Evolutionary conservation across 2,888 invertebrate species (phyloP), one percentile per base, ranked within the genome.

Genomic region (Eilema sororculum): DNA sequence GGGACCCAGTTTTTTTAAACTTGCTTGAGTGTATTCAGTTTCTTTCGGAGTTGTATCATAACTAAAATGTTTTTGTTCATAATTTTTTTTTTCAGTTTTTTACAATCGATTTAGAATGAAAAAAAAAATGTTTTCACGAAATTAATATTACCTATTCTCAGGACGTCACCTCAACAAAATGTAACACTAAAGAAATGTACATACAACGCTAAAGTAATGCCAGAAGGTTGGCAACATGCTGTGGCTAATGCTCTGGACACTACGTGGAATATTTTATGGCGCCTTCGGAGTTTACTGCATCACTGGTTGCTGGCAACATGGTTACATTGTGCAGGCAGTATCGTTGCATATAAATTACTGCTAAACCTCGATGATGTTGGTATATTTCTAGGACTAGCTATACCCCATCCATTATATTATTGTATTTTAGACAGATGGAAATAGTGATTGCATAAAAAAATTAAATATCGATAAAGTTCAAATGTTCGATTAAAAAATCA

Each of bases 321-420:
- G 46, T 6, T 46, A 20, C n/a, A 52, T 52, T 52, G 20, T 52
- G 9, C n/a, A n/a, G 9, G n/a, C n/a, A 52, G 52, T n/a, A 9
- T 52, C 20, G 52, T 52, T 52, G 52, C 52, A 52, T 52, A 52
- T n/a, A 52, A 52, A 52, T 52, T n/a, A 52, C 52, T n/a, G n/a
- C n/a, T 46, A 52, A 52, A n/a, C 9, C 52, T 52, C 52, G 8
- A 52, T 52, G 52, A 9, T 9, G 9, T 52, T 52, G 9, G 20
- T 52, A 52, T 52, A 16, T n/a, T n/a, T 52, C 52, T 3, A 9
- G 52, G 20, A 46, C 20, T 46, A 46, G 6, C 20, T 46, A 46
- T 5, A n/a, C n/a, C n/a, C n/a, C n/a, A n/a, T n/a, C n/a, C n/a
- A n/a, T n/a, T n/a, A n/a, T n/a, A n/a, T n/a, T n/a, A n/a, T n/a